These are phyloP conservation scores for Scrobipalpa atriplicella DNA, from an alignment of 2,888 invertebrate genomes.

Conservation along the genomic window DNA sequence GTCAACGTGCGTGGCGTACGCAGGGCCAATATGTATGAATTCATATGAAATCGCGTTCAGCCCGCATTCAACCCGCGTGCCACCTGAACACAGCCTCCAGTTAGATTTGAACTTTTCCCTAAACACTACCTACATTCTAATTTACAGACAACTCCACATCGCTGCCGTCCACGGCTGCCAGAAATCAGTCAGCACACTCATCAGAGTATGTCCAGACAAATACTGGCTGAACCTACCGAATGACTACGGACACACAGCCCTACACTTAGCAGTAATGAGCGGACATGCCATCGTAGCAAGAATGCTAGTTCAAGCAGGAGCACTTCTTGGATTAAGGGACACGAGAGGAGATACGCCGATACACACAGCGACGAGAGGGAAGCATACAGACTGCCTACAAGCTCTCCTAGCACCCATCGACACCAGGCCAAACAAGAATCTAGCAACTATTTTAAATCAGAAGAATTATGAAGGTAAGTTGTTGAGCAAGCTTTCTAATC, in stretches of 20 bases:
- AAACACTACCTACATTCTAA: background rate
- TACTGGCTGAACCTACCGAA: slow-evolving; percentile 91
- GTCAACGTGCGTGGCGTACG: too few species aligned
- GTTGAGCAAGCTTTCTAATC: background rate
- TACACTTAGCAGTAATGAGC: slow-evolving; percentile 94
- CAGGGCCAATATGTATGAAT: too few species aligned
- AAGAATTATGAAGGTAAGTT: slow-evolving; percentile 93
- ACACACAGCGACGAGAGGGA: slow-evolving; percentile 90
- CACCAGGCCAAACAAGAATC: slow-evolving; percentile 62
- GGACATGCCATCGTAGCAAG: slow-evolving; percentile 88
- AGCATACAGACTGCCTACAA: slow-evolving; percentile 87
- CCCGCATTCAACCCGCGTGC: too few species aligned
- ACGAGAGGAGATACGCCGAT: slow-evolving; percentile 92
- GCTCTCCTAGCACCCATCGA: slow-evolving; percentile 87
- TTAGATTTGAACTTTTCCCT: background rate
- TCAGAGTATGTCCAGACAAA: slow-evolving; percentile 90
- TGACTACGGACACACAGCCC: slow-evolving; percentile 89
- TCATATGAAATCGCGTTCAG: too few species aligned
- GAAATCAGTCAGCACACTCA: slow-evolving; percentile 88
- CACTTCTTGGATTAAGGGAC: slow-evolving; percentile 86
- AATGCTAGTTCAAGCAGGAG: slow-evolving; percentile 91
- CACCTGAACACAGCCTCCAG: too few species aligned
- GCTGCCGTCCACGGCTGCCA: slow-evolving; percentile 90
- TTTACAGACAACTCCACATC: slow-evolving; percentile 91
- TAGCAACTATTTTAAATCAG: slow-evolving; percentile 86